Evolutionary conservation across 2,113 vertebrate species (phyloP).

Genomic region (Paracanthobrama guichenoti): DNA sequence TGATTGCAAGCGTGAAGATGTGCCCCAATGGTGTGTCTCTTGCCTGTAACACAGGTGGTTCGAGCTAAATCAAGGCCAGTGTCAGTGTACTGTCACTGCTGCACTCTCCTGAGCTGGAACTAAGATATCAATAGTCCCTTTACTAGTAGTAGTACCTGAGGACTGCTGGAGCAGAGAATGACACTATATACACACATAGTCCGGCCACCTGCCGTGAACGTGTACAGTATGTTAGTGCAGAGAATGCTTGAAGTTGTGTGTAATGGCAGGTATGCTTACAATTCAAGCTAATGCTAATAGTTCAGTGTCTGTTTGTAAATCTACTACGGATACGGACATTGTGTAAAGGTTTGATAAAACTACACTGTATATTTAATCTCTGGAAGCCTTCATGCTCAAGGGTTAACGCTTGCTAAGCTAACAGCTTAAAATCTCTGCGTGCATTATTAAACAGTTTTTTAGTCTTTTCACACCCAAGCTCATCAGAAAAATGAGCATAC

Average conservation of each 20-base stretch:
- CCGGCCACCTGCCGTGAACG: conserved; percentile 51
- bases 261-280: not conserved
- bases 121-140: conserved; percentile 69
- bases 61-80: conserved; percentile 53
- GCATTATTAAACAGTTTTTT: conserved; percentile 76
- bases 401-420: conserved; percentile 55
- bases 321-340: not conserved
- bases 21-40: conserved; percentile 24
- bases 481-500: conserved; percentile 71
- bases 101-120: conserved; percentile 67
- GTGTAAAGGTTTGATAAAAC: not conserved
- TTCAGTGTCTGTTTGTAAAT: not conserved
- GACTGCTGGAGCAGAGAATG: conserved; percentile 66
- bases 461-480: conserved; percentile 73
- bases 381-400: conserved; percentile 31
- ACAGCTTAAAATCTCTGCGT: conserved; percentile 55
- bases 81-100: conserved; percentile 50
- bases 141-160: conserved; percentile 74
- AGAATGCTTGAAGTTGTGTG: conserved; percentile 1
- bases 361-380: too few species aligned
- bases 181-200: conserved; percentile 70
- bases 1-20: conserved; percentile 35
- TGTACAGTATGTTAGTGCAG: conserved; percentile 68
- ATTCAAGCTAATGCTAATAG: not conserved
- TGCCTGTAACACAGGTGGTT: conserved; percentile 17